phyloP scores from a whole-genome alignment of 2,888 invertebrate species.

The Penaeus monodon region DNA sequence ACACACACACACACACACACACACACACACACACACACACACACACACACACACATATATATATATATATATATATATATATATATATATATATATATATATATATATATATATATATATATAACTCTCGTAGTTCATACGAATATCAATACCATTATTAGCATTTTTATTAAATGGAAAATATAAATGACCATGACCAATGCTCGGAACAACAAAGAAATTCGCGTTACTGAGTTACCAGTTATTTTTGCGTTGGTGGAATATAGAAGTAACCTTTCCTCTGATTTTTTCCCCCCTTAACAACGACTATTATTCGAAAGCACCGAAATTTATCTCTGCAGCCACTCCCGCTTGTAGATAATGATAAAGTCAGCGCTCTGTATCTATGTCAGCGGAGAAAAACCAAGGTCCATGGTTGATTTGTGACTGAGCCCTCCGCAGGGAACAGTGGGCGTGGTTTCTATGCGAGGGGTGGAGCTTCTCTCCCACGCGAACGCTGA shows the following conservation, averaged over 20 bases:
- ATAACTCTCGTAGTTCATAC: not conserved
- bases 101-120: not conserved
- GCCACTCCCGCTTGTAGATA: no score
- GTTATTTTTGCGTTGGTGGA: no score
- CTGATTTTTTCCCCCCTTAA: no score
- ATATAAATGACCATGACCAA: no score
- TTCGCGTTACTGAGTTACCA: no score
- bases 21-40: not conserved
- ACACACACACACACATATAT: not conserved
- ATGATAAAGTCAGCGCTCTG: no score
- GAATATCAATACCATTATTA: not conserved
- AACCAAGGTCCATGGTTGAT: constrained; percentile 13
- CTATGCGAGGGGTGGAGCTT: not conserved
- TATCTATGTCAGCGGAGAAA: not conserved
- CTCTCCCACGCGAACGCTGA: not conserved
- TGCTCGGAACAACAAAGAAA: no score
- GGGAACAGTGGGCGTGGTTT: constrained; percentile 15
- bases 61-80: not conserved
- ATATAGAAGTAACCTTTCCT: no score
- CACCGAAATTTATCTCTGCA: no score
- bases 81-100: not conserved
- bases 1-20: not conserved
- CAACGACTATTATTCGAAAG: no score
- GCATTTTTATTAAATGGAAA: not conserved
- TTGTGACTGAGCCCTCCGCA: constrained; percentile 21